Conservation (phyloP, 2,113 vertebrate species). For the Chloebia gouldiae region DNA sequence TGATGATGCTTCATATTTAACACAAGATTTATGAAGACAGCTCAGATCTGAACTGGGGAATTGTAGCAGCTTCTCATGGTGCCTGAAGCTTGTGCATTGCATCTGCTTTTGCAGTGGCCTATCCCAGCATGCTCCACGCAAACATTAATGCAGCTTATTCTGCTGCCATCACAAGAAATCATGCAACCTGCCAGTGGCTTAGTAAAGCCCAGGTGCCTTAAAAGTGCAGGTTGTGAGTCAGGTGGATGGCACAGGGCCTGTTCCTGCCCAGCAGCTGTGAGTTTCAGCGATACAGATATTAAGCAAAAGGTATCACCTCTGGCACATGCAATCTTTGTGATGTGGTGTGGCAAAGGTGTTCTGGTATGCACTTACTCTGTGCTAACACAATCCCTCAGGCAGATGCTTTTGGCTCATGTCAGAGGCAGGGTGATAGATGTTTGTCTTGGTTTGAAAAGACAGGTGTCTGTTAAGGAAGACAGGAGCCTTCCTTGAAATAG, state of each 20-base stretch:
- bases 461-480: not conserved
- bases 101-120: not conserved
- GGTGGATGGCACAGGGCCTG: not conserved
- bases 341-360: not conserved
- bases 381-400: not conserved
- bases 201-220: not conserved
- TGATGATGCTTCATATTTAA: not conserved
- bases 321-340: not conserved
- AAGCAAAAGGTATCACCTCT: not conserved
- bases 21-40: not conserved
- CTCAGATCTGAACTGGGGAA: not conserved
- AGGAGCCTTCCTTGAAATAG: not conserved
- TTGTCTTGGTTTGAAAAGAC: not conserved
- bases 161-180: not conserved
- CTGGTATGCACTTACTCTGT: not conserved
- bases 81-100: not conserved
- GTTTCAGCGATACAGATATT: not conserved
- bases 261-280: not conserved
- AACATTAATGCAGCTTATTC: not conserved
- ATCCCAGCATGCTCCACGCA: not conserved
- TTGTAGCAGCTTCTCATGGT: not conserved
- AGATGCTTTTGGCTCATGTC: not conserved
- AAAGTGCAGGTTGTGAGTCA: not conserved
- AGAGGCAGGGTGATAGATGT: not conserved
- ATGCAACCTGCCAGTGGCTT: not conserved